Base-by-base conservation (phyloP, 2,113 vertebrate genomes). In the Ptilorrhoa leucosticta region DNA sequence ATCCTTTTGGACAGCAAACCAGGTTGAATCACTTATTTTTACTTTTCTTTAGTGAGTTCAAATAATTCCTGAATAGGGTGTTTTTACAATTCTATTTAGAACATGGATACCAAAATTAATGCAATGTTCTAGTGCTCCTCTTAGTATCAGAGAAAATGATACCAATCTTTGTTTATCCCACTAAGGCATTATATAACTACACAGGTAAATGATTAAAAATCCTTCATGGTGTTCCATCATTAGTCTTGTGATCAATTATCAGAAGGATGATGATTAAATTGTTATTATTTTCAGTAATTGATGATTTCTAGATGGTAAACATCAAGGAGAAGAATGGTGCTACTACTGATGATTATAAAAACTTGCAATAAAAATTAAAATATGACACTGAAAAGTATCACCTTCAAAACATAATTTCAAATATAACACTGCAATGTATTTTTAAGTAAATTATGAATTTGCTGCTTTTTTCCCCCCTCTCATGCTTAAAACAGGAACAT, bases 301-400 rank as follows among this genome's bases (percentile, higher is more conserved):
- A 8, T 35, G 28, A 15, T 56, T 79, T 64, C 58, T 48, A 31
- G 37, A 5, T 22, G 26, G 17, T 7, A 39, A 86, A 30, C 4
- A 4, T 0, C 1, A 7, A 57, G 39, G 21, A 48, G 35, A 22
- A 53, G 3, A 26, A 33, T 1, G 9, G 3, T 2, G 10, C 23
- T 16, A 2, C 17, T 17, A 7, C 26, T 35, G 22, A 51, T 60
- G 5, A 13, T 10, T 65, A 18, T 0, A 11, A 72, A 83, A 40
- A 7, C 4, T 24, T 12, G 6, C n/a, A 23, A 19, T 26, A 58
- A 60, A 40, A 68, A 42, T 20, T 9, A 21, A 69, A 93, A 31
- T 10, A 40, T 2, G 22, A 6, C 35, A 2, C 2, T 35, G 72
- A 58, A 70, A 77, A 42, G 14, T 1, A 37, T 2, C 35, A 9